Evolutionary conservation across 2,113 vertebrate species (phyloP).

Genomic region (Campylorhamphus procurvoides): DNA sequence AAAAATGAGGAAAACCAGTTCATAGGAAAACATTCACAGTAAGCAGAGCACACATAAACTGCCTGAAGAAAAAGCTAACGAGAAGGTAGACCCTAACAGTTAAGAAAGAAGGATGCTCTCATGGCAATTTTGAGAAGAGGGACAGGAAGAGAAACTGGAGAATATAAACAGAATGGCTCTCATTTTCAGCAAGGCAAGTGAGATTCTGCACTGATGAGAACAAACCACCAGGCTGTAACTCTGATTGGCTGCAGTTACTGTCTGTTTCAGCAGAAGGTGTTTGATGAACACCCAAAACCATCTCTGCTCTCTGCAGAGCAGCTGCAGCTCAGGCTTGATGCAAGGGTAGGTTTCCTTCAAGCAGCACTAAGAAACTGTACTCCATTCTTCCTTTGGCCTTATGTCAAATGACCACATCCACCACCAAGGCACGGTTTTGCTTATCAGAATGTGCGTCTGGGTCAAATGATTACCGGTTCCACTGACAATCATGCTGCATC

Average conservation of each 20-base stretch:
- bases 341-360: neutral
- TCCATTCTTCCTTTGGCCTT: neutral
- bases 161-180: neutral
- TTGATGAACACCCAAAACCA: neutral
- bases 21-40: neutral
- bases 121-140: neutral
- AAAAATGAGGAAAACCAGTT: neutral
- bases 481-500: neutral
- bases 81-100: neutral
- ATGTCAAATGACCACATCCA: accelerated
- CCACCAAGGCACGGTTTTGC: neutral
- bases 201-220: neutral
- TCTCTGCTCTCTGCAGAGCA: neutral
- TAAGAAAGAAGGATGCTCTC: neutral
- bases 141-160: neutral
- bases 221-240: neutral
- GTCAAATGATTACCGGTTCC: neutral
- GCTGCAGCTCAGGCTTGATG: neutral
- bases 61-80: neutral
- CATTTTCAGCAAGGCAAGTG: neutral
- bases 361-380: neutral
- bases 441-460: accelerated
- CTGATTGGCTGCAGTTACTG: neutral
- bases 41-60: neutral
- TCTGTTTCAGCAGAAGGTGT: neutral